These are phyloP conservation scores for Trissoscelio sp. DNA, from an alignment of 2,888 invertebrate genomes.

Conservation along the genomic window DNA sequence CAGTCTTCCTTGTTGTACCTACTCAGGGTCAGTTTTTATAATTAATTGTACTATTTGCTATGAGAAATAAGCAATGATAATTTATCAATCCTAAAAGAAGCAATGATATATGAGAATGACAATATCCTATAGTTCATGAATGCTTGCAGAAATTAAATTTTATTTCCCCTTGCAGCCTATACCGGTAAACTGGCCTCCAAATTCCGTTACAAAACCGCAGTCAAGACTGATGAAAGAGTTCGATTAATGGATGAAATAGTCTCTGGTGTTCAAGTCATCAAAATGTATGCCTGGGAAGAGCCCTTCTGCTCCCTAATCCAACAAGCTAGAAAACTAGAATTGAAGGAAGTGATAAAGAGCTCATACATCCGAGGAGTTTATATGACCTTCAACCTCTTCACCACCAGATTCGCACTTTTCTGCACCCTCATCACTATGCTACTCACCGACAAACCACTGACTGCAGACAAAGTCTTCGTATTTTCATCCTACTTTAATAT, in stretches of 20 bases:
- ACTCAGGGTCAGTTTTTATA: conserved; percentile 91
- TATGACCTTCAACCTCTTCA: conserved; percentile 91
- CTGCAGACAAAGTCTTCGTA: conserved; percentile 88
- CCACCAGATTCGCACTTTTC: conserved; percentile 91
- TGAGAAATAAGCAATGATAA: too few species aligned
- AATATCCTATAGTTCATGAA: too few species aligned
- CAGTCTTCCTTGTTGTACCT: conserved; percentile 93
- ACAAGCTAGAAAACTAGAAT: conserved; percentile 84
- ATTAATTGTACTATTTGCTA: too few species aligned
- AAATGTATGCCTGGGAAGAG: conserved; percentile 92
- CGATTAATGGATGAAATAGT: conserved; percentile 92
- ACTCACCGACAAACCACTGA: conserved; percentile 87
- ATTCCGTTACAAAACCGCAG: conserved; percentile 85
- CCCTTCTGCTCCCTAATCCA: conserved; percentile 88
- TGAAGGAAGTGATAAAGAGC: conserved; percentile 86
- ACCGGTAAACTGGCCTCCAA: conserved; percentile 82
- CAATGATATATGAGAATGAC: too few species aligned
- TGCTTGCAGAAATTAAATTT: too few species aligned
- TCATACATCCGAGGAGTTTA: conserved; percentile 88
- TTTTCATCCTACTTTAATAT: conserved; percentile 85
- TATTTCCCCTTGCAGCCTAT: conserved; percentile 80
- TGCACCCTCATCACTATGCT: conserved; percentile 89
- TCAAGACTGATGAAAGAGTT: conserved; percentile 89
- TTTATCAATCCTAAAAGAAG: too few species aligned
- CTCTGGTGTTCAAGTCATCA: conserved; percentile 89